A percentile compares a stretch with the other conserved stretches of the same genome.
Conservation (phyloP, 2,113 vertebrate genomes). For the Pitta sordida region DNA sequence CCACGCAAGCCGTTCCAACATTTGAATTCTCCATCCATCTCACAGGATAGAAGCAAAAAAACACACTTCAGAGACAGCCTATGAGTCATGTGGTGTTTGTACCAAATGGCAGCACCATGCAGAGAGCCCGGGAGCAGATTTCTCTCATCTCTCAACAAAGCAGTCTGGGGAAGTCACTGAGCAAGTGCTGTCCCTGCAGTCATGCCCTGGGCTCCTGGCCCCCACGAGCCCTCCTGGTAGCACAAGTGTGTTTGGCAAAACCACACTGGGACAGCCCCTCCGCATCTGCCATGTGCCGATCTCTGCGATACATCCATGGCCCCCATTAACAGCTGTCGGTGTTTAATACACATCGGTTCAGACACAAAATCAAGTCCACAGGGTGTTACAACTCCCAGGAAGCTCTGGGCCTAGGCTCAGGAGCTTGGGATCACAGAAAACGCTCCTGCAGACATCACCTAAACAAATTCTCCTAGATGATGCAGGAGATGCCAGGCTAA, state of each 20-base stretch:
- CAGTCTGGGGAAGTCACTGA: not conserved
- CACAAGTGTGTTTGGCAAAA: not conserved
- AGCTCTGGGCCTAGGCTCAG: not conserved
- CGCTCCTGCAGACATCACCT: not conserved
- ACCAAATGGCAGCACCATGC: not conserved
- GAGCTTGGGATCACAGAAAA: accelerated
- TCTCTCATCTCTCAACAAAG: not conserved
- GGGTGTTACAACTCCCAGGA: not conserved
- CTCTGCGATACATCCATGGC: accelerated
- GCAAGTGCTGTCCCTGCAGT: not conserved
- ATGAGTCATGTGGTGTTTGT: not conserved
- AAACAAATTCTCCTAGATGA: not conserved
- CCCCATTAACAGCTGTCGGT: not conserved
- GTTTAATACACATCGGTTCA: not conserved
- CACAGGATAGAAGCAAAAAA: not conserved
- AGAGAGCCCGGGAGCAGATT: not conserved
- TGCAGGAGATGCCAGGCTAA: not conserved
- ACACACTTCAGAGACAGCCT: not conserved
- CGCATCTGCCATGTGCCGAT: not conserved
- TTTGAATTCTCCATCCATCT: not conserved
- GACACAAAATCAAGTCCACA: not conserved
- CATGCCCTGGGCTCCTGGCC: not conserved
- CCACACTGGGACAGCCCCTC: not conserved
- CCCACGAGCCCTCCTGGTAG: not conserved
- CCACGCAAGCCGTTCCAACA: not conserved